Percentiles rank a stretch among this genome's conserved stretches.
Conservation (phyloP, 2,113 vertebrate species). For the Ascaphus truei region DNA sequence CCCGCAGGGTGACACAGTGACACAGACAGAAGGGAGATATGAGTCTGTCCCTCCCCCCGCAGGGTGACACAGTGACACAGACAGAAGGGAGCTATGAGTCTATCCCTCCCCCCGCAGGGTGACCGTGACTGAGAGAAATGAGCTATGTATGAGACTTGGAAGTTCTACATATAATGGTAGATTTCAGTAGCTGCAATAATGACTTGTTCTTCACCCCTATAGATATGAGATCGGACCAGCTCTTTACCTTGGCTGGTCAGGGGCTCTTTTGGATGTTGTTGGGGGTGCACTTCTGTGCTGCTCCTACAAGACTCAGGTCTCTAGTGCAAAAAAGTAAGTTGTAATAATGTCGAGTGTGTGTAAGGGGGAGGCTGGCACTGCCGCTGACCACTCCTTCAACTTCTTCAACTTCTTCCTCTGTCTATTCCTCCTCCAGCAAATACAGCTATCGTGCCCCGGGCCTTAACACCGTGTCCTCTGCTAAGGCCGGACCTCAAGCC, state of each 20-base stretch:
- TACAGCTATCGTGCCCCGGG: conserved; percentile 32
- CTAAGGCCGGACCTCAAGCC: neutral
- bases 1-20: too few species aligned
- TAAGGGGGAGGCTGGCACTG: fast-evolving
- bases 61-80: too few species aligned
- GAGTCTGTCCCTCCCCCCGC: too few species aligned
- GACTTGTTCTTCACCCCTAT: neutral
- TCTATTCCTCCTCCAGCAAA: neutral
- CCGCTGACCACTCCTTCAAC: neutral
- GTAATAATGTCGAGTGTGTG: neutral
- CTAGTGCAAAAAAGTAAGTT: conserved; percentile 33
- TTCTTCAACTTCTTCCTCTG: neutral
- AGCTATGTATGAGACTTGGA: too few species aligned
- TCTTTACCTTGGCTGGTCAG: conserved; percentile 86
- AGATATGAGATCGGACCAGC: conserved; percentile 85
- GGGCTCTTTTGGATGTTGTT: conserved; percentile 67
- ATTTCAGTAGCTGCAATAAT: neutral
- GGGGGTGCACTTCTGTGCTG: conserved; percentile 70
- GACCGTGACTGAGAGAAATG: too few species aligned
- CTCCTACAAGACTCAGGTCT: conserved; percentile 48
- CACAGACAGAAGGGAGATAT: too few species aligned
- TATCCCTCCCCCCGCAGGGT: too few species aligned
- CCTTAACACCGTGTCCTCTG: neutral
- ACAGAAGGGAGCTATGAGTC: too few species aligned
- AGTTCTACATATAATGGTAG: too few species aligned